phyloP scores from a whole-genome alignment of 1,140 invertebrate genomes.

The Pteromalus puparum region DNA sequence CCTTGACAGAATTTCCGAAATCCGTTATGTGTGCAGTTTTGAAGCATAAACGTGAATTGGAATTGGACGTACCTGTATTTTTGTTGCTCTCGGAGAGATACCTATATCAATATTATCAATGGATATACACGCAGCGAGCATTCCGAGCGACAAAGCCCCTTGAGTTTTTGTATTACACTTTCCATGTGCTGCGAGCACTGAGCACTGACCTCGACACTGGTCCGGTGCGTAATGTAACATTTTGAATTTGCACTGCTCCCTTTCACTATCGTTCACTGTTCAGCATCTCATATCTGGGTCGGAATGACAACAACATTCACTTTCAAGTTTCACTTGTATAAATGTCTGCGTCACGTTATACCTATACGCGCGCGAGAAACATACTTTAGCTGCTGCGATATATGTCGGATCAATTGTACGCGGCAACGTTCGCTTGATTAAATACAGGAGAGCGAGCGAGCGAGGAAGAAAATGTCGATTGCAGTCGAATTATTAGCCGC shows the following conservation, averaged over 20 bases:
- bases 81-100: too few relatives aligned
- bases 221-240: background rate
- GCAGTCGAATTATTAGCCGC: background rate
- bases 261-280: constrained; percentile 51
- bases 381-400: constrained; percentile 16
- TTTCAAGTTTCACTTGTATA: constrained; percentile 52
- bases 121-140: background rate
- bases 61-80: too few relatives aligned
- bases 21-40: too few relatives aligned
- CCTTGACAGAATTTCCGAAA: too few relatives aligned
- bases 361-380: constrained; percentile 3
- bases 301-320: constrained; percentile 51
- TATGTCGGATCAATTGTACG: constrained; percentile 32
- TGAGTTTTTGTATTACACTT: constrained; percentile 17
- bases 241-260: constrained; percentile 47
- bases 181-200: background rate
- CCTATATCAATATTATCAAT: too few relatives aligned
- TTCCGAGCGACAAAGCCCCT: background rate
- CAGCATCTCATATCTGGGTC: constrained; percentile 44
- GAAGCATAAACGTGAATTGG: too few relatives aligned
- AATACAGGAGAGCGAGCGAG: background rate
- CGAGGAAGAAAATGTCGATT: background rate
- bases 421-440: constrained; percentile 16
- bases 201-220: constrained; percentile 52
- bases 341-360: constrained; percentile 43